Conservation (phyloP, 2,113 vertebrate genomes). For the Melanotaenia duboulayi region DNA sequence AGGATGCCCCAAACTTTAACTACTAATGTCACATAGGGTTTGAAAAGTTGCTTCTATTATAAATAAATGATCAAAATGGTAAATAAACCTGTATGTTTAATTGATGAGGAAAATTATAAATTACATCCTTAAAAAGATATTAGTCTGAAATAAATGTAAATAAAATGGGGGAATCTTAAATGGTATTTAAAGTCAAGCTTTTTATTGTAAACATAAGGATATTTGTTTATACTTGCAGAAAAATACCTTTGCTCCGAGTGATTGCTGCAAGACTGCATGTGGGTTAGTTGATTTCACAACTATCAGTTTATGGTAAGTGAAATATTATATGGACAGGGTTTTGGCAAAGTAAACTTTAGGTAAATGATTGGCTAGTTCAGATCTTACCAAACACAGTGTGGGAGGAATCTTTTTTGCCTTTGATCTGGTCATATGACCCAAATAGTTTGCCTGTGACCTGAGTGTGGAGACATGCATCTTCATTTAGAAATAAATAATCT, state of each 20-base stretch:
- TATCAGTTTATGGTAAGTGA: slow-evolving; percentile 11
- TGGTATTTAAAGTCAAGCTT: too few relatives aligned
- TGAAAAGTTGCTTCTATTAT: background rate
- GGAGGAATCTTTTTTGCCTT: slow-evolving; percentile 38
- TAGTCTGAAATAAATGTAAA: too few relatives aligned
- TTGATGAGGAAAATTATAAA: too few relatives aligned
- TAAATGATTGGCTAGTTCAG: slow-evolving; percentile 72
- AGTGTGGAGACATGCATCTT: background rate
- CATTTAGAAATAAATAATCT: background rate
- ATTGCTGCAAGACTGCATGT: background rate
- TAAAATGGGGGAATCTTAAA: too few relatives aligned
- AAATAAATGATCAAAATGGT: too few relatives aligned
- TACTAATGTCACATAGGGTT: background rate
- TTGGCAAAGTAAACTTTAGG: slow-evolving; percentile 59
- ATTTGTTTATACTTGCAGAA: background rate
- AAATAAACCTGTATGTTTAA: too few relatives aligned
- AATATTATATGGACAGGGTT: slow-evolving; percentile 14
- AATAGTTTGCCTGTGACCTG: slow-evolving; percentile 21
- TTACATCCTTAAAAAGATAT: too few relatives aligned
- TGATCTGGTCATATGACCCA: slow-evolving; percentile 68
- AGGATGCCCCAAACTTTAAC: too few relatives aligned
- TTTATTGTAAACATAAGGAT: too few relatives aligned
- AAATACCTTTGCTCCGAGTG: background rate
- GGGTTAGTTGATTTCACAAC: slow-evolving; percentile 36
- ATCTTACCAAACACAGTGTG: slow-evolving; percentile 42